Base-by-base conservation (phyloP, 2,113 vertebrate genomes). In the Bostrychus sinensis region DNA sequence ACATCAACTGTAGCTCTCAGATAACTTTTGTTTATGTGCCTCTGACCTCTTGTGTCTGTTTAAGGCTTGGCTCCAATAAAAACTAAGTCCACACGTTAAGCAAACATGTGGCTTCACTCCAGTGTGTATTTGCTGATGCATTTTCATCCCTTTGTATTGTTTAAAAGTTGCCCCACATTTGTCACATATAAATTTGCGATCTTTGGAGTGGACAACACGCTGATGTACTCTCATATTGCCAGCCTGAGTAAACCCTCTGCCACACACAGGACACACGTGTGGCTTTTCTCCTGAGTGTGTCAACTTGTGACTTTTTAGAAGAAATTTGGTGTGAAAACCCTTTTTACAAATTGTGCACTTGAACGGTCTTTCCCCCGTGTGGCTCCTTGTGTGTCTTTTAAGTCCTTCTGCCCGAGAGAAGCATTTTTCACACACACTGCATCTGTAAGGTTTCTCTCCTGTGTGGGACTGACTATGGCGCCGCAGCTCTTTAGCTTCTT, bases 191-290 rank as follows among this genome's bases (percentile, higher is more conserved):
- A 2, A 42, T 16, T 12, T 19, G 5, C 25, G 11, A 25, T 25
- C 12, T 23, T 23, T 48, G 10, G 4, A 48, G 2, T 90, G 88
- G n/a, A 90, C 86, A 4, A 80, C 82, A 17, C 83, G 83, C 28
- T 86, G 76, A 1, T 88, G 88, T 19, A 86, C 88, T 37, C 70
- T 87, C 88, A 90, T 87, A 72, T 90, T 90, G 37, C 85, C 83
- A 19, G 85, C 68, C 72, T 90, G 85, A 0, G 88, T 82, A 53
- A 90, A 90, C 39, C 83, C 77, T 74, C 86, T 90, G 0, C 88
- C 88, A 3, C 88, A 90, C 65, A 88, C 77, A 0, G 85, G 78
- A 59, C 88, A 90, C 5, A 86, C 62, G 28, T 88, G 82, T 0
- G 86, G 88, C 36, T 87, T 90, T 75, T 87, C 85, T 0, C 86